A percentile compares a stretch with the other conserved stretches of the same genome.
These are phyloP conservation scores for Periophthalmodon schlosseri DNA, from an alignment of 2,113 vertebrate genomes.

Conservation along the genomic window DNA sequence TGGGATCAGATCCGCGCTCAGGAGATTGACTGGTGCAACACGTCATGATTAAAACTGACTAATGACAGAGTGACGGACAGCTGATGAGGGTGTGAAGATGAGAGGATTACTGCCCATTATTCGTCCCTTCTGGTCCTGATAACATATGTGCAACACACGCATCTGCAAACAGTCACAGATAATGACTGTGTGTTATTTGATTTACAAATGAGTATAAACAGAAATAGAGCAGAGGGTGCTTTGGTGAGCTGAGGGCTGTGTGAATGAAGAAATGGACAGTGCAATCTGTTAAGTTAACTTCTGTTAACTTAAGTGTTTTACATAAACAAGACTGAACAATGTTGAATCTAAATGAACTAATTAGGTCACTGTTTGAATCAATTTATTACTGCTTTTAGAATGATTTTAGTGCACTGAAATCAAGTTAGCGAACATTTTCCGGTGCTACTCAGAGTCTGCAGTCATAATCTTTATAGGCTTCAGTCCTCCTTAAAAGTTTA, in stretches of 20 bases:
- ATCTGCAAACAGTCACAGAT: neutral
- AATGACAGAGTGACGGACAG: conserved; percentile 3
- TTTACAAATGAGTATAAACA: conserved; percentile 5
- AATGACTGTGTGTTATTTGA: neutral
- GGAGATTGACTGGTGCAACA: conserved; percentile 47
- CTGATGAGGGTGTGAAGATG: conserved; percentile 53
- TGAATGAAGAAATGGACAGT: neutral
- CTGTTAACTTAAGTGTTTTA: neutral
- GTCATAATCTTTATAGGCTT: too few relatives aligned
- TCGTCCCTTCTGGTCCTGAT: conserved; percentile 39
- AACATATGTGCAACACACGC: neutral
- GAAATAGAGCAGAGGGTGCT: neutral
- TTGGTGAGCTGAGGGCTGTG: neutral
- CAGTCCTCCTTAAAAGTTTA: too few relatives aligned
- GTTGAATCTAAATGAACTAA: neutral
- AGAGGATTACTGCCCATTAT: conserved; percentile 45
- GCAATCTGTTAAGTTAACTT: neutral
- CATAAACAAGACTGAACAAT: neutral
- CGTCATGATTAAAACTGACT: conserved; percentile 51
- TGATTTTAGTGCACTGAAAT: neutral
- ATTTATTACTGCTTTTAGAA: neutral
- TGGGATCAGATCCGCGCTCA: neutral
- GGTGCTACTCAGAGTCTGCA: too few relatives aligned
- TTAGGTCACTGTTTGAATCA: neutral
- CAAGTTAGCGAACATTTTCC: too few relatives aligned